Evolutionary conservation across 1,140 invertebrate species (phyloP).

Genomic region (Caerostris extrusa): DNA sequence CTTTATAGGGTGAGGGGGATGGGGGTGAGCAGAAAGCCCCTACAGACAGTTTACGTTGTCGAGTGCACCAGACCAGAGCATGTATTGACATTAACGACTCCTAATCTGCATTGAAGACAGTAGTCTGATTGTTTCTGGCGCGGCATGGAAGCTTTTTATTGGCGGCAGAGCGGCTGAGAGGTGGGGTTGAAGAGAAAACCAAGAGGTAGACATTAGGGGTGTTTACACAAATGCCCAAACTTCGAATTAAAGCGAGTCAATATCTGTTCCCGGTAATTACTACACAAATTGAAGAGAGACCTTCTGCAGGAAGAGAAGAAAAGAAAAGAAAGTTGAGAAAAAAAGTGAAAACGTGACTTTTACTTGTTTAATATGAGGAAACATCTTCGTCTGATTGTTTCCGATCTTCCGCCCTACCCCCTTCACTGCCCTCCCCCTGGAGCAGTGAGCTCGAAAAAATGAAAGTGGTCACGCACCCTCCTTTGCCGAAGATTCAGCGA

Average conservation of each 20-base stretch:
- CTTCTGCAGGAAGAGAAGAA: neutral
- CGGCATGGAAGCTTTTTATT: neutral
- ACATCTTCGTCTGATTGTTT: slow-evolving; percentile 44
- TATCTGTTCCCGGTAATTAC: neutral
- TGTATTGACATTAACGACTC: neutral
- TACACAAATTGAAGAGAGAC: neutral
- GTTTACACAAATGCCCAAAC: neutral
- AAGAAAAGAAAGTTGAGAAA: neutral
- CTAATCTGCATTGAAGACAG: neutral
- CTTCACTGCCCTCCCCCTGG: neutral
- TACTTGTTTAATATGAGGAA: slow-evolving; percentile 43
- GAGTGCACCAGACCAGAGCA: neutral
- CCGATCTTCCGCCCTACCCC: neutral
- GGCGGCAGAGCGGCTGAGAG: neutral
- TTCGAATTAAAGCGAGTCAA: neutral
- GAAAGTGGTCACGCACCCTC: slow-evolving; percentile 17
- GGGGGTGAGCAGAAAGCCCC: no score
- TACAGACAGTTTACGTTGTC: neutral
- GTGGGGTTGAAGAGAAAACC: neutral
- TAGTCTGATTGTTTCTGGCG: neutral
- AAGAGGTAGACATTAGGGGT: neutral
- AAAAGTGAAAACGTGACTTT: slow-evolving; percentile 20
- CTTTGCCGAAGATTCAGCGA: no score
- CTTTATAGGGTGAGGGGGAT: no score
- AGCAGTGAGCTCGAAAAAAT: slow-evolving; percentile 5